Evolutionary conservation across 1,140 invertebrate species (phyloP), one percentile per base, ranked within the genome.

Genomic region (Liolophura sinensis): DNA sequence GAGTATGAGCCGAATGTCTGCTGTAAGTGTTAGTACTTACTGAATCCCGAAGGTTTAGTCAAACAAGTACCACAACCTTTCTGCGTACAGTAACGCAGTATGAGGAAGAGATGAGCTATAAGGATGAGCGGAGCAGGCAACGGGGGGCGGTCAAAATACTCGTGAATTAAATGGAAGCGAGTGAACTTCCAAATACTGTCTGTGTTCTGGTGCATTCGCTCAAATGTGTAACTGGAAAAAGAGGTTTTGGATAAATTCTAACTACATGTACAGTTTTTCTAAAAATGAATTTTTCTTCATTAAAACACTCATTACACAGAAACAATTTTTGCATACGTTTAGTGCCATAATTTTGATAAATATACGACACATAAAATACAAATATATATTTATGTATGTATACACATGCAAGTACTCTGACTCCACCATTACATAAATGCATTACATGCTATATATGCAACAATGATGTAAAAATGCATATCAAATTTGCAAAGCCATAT

Each of bases 201-300:
- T 18, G 79, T 75, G 57, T 79, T 77, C 59, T 75, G 70, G 61
- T 80, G 79, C 46, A 78, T 76, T 48, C 70, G 68, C 66, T 80
- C 73, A 70, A 81, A 81, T 15, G 77, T 79, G 70, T 79, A 79
- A 65, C 79, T 81, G 73, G 62, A 79, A 76, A 55, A 49, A 51
- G 48, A 25, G 15, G 31, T 3, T 40, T 40, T 40, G 3, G 3
- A 40, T 57, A 74, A 62, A 49, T 40, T 9, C 3, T 9, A 5
- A 40, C 3, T 40, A 5, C 31, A 40, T 40, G 31, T 40, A 40
- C 3, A 3, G 3, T 5, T 3, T 40, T 40, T 40, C 31, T 9
- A 40, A 3, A 40, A 40, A 9, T 40, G 31, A 40, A 40, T 40
- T 40, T 40, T 40, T 40, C 31, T 3, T 40, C 3, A 20, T n/a